Conservation (phyloP, 2,888 invertebrate species). For the Pseudococcus viburni region DNA sequence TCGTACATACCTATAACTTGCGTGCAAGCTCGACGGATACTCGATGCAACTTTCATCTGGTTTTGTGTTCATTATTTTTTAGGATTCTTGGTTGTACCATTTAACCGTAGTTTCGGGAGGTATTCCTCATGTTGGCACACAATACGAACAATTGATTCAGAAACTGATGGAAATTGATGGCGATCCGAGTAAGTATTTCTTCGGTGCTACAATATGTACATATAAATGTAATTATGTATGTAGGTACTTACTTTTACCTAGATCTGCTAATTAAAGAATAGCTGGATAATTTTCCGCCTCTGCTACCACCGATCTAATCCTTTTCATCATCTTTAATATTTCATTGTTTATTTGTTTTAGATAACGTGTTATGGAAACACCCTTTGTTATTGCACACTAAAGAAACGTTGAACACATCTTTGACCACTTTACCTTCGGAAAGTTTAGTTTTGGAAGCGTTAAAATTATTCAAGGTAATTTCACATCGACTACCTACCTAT, state of each 20-base stretch:
- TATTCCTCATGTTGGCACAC: slow-evolving; percentile 91
- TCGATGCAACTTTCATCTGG: too few relatives aligned
- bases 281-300: too few relatives aligned
- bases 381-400: slow-evolving; percentile 91
- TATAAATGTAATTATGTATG: too few relatives aligned
- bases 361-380: slow-evolving; percentile 94
- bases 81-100: slow-evolving; percentile 78
- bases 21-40: too few relatives aligned
- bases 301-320: too few relatives aligned
- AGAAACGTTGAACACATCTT: slow-evolving; percentile 89
- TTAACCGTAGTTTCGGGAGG: slow-evolving; percentile 93
- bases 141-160: slow-evolving; percentile 95
- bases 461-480: slow-evolving; percentile 88
- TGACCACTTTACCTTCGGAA: slow-evolving; percentile 92
- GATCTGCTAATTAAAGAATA: too few relatives aligned
- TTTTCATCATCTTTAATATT: not conserved
- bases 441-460: slow-evolving; percentile 90
- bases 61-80: not conserved
- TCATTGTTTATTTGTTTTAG: slow-evolving; percentile 71
- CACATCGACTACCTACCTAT: not conserved
- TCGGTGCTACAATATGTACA: too few relatives aligned
- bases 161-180: slow-evolving; percentile 97
- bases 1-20: too few relatives aligned
- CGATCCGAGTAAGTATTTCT: slow-evolving; percentile 81
- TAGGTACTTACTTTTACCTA: too few relatives aligned